These are phyloP conservation scores for Myiotriccus ornatus DNA, from an alignment of 2,797 vertebrate genomes.

Conservation along the genomic window DNA sequence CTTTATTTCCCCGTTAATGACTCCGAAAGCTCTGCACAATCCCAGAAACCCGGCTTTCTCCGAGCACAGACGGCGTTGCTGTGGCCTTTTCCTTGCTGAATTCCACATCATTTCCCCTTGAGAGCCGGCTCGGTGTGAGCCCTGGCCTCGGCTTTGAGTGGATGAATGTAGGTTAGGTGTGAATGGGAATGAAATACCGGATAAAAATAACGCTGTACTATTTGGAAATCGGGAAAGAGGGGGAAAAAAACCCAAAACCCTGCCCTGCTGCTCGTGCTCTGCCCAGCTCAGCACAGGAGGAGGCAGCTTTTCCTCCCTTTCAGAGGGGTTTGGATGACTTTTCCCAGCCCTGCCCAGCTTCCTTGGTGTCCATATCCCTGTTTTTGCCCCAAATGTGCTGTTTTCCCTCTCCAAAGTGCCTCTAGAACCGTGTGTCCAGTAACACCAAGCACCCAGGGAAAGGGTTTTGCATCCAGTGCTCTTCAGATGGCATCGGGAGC, in stretches of 20 bases:
- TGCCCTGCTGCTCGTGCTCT: not conserved
- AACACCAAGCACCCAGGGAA: not conserved
- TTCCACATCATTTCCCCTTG: not conserved
- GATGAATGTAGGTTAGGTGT: slow-evolving; percentile 10
- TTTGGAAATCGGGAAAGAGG: not conserved
- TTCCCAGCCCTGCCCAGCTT: not conserved
- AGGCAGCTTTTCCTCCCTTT: not conserved
- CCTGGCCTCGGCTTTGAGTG: not conserved
- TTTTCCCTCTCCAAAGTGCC: not conserved
- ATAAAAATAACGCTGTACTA: not conserved
- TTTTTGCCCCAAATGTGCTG: not conserved
- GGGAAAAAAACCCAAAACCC: not conserved
- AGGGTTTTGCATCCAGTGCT: not conserved
- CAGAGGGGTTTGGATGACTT: not conserved
- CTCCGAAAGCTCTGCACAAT: not conserved
- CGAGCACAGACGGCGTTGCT: not conserved
- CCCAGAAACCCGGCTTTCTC: not conserved
- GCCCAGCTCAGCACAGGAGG: not conserved
- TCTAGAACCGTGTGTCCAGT: not conserved
- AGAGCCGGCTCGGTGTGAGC: not conserved
- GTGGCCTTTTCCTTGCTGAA: not conserved
- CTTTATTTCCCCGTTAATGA: not conserved
- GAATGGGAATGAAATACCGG: not conserved
- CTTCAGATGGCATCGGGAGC: not conserved
- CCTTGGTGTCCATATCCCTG: accelerated